A percentile compares a stretch with the other conserved stretches of the same genome.
Conservation (phyloP, 2,797 vertebrate genomes). For the Galago senegalensis region DNA sequence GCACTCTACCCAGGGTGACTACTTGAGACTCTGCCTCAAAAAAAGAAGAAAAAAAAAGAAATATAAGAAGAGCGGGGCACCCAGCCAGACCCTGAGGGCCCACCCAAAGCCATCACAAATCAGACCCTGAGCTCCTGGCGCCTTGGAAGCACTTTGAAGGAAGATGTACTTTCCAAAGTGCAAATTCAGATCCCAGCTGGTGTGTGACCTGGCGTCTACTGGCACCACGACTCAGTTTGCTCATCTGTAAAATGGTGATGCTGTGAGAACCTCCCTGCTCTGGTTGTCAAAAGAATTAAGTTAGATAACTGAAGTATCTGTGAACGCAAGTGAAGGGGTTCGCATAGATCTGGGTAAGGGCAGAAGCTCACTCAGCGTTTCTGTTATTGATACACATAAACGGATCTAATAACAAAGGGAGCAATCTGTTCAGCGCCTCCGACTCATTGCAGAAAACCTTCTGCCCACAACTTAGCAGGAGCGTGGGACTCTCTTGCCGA, state of each 20-base stretch:
- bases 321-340: not conserved
- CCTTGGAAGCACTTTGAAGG: too few species aligned
- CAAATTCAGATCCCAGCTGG: not conserved
- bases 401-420: not conserved
- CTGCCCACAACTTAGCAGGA: not conserved
- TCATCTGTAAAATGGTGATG: not conserved
- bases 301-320: not conserved
- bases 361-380: too few species aligned
- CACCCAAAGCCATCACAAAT: too few species aligned
- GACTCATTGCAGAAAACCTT: not conserved
- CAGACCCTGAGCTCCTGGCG: not conserved
- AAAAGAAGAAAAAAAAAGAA: not conserved
- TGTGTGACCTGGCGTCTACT: not conserved
- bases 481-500: not conserved
- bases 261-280: not conserved
- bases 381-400: not conserved
- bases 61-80: not conserved
- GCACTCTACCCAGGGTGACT: too few species aligned
- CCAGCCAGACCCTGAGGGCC: too few species aligned
- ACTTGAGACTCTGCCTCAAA: too few species aligned
- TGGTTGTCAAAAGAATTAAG: not conserved
- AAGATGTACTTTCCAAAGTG: not conserved
- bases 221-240: not conserved
- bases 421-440: too few species aligned
- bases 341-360: too few species aligned